Evolutionary conservation across 2,888 invertebrate species (phyloP), one percentile per base, ranked within the genome.

Genomic region (Labia minor): DNA sequence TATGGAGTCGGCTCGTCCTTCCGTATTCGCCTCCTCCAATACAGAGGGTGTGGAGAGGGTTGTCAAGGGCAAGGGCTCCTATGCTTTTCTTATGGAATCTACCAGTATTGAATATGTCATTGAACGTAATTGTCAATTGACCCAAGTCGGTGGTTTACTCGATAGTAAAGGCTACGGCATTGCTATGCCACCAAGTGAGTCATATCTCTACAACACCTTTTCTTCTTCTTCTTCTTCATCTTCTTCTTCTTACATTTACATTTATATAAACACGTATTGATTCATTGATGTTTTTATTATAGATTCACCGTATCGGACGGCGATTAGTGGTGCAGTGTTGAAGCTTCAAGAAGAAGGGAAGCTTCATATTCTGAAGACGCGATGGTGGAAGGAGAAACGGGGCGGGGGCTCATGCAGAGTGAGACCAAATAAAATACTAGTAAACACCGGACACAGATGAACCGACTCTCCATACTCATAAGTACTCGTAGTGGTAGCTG

Each of bases 1-100:
- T 73, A 98, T 97, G 97, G 88, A 87, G 73, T 90, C 90, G 0
- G 87, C 92, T 3, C 83, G 89, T 62, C 95, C 96, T 0, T 84
- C 88, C 0, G 93, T 96, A 0, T 95, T 96, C 76, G 88, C 91
- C 0, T 83, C 85, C 63, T 88, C 85, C 72, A 96, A 95, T 76
- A 85, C 86, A 19, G 94, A 95, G 75, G 98, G 96, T 0, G 93
- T 96, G 2, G 90, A 93, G 21, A 83, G 93, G 33, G 97, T 97
- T 0, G 83, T 87, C 69, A 86, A 90, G 74, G 89, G 87, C 16
- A 90, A 90, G 76, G 89, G 90, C 62, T 86, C 87, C 64, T 99
- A 97, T 76, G 99, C 98, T 0, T 98, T 93, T 76, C 83, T 99
- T 21, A 96, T 98, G 94, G 99, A 99, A 78, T 96, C 95, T 0